Evolutionary conservation across 2,888 invertebrate species (phyloP), one percentile per base, ranked within the genome.

Genomic region (Troilus luridus): DNA sequence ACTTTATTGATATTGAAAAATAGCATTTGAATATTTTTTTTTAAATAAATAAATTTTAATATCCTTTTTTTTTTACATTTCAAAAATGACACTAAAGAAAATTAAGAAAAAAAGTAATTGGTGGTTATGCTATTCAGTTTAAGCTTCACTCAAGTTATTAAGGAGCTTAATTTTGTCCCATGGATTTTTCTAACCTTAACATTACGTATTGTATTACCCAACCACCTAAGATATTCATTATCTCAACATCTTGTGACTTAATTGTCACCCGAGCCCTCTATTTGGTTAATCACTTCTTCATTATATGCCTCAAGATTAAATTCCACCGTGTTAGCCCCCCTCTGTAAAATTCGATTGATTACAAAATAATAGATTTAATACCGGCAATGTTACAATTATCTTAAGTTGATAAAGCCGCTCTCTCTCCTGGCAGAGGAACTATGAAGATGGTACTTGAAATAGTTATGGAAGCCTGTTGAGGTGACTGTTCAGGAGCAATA

Each of bases 331-430:
- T 85, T 58, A 56, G 85, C 5, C n/a, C 14, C 41, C 12, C 56
- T n/a, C n/a, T 56, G 85, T n/a, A 56, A 56, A 85, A 85, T 85
- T 85, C 85, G n/a, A 85, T 85, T 58, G 11, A 58, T 85, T 56
- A 85, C 56, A 58, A 85, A 56, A 85, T 85, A 21, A 85, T 85
- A 58, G 85, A 85, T 85, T 85, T 85, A 85, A 85, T 85, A 85
- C 56, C 7, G 85, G 12, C 85, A 56, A 19, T 11, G 85, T 56
- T 85, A 85, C 85, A 85, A 85, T 85, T 85, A 85, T 41, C 17
- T 17, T 27, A 54, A 81, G 54, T 85, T 58, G 56, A 56, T 58
- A n/a, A 85, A 81, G 67, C 60, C 60, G 1, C 27, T 3, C 54
- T 58, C 85, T 0, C 21, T n/a, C 21, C 12, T 85, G 85, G n/a